Evolutionary conservation across 2,797 vertebrate species (phyloP), one percentile per base, ranked within the genome.

Genomic region (Rhinophrynus dorsalis): DNA sequence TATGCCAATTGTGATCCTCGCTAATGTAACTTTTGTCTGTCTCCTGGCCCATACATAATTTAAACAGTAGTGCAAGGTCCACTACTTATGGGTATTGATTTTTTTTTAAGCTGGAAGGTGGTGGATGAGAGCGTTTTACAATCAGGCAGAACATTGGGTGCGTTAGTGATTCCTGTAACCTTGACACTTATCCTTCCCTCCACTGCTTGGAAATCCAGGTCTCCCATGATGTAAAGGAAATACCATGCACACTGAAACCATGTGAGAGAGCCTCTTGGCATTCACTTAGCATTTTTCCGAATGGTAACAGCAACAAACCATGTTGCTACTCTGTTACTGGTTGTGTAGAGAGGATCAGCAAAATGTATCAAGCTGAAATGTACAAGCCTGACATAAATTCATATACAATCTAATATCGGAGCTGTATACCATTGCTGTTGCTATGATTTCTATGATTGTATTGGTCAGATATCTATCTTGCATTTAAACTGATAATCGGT

Each of bases 141-240:
- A 62, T 0, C 0, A 58, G 42, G 27, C 50, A 75, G 79, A 60
- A 17, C 20, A 55, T 54, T 15, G 32, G 32, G 59, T 78, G 67
- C 70, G 66, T 58, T 67, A 67, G 13, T 69, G 67, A 76, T 75
- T 74, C 61, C 66, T 84, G 82, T 90, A 86, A 90, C 89, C 90
- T 90, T 90, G 88, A 88, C 80, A 86, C 67, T 67, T 0, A 1
- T 60, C 78, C 63, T 79, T 77, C 77, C 75, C 79, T 82, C 68
- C 81, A 79, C 75, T 80, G 80, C 77, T 79, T 45, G 5, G 62
- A 15, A 65, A 52, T 30, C 30, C 54, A 23, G 50, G 54, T 37
- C 48, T 32, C 48, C 52, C 15, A 54, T 37, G 45, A 21, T 47
- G 51, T 18, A 27, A 42, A 45, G 59, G 48, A 63, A 23, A 42